Base-by-base conservation (phyloP, 1,140 invertebrate genomes). In the Penaeus japonicus region DNA sequence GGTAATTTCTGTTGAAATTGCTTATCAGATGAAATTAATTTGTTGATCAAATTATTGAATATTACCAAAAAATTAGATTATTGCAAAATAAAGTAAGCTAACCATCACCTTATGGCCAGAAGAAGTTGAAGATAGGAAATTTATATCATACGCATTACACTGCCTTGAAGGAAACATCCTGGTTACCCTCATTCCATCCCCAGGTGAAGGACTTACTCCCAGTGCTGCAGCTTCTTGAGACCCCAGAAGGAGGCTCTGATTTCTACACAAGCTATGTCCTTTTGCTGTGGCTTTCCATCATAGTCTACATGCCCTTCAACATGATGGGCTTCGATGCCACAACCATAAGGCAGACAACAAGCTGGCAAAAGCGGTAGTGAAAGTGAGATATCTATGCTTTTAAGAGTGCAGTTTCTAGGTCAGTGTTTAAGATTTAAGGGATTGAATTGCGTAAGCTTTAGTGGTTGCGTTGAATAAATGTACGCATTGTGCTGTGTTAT, bases 241-340 rank as follows among this genome's bases (percentile, higher is more conserved):
- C 91, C 85, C 92, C 93, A 86, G 92, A 93, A 22, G 89, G 86
- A 39, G 91, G 93, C 90, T 87, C 53, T 7, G 84, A 81, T 24
- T 87, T 82, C 70, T 94, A 93, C 92, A 92, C 93, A 87, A 93
- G 92, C 18, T 94, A 94, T 89, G 92, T 94, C 90, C 91, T 94
- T 18, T 88, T 94, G 10, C 84, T 95, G 32, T 95, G 94, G 94
- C 91, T 95, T 70, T 94, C 94, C 24, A 94, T 94, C 89, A 93
- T 94, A 7, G 92, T 93, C 83, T 93, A 94, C 91, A 94, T 93
- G 84, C 98, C 98, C 78, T 99, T 99, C 93, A 96, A 98, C 91
- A 95, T 99, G 93, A 95, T 95, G 55, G 93, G 97, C 57, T 94
- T 99, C 85, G 98, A 99, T 94, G 95, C 92, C 59, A 88, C 82